Conservation (phyloP, 1,140 invertebrate genomes). For the Whitmania pigra region DNA sequence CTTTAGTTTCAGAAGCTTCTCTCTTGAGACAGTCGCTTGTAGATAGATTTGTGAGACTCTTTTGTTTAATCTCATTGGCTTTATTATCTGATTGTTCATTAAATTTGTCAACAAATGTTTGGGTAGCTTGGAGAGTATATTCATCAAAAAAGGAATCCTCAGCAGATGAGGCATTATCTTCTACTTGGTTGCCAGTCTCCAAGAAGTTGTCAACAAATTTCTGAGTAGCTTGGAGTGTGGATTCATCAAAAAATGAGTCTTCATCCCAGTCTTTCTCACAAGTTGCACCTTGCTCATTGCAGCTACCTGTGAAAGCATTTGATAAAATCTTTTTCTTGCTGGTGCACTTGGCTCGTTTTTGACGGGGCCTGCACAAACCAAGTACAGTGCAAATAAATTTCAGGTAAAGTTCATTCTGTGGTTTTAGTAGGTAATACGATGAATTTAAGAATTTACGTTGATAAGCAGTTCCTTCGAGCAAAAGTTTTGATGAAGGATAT, state of each 20-base stretch:
- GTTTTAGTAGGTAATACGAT: no score
- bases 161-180: background rate
- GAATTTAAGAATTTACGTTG: no score
- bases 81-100: background rate
- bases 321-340: background rate
- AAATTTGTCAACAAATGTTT: background rate
- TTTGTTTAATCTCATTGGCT: background rate
- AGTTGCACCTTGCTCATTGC: background rate
- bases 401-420: no score
- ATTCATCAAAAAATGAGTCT: slow-evolving; percentile 6
- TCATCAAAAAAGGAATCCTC: no score
- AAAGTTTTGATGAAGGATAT: no score
- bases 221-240: background rate
- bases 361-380: background rate
- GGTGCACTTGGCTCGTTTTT: background rate
- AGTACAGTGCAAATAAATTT: no score
- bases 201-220: background rate
- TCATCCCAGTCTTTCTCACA: background rate
- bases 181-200: background rate
- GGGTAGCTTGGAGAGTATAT: no score
- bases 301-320: background rate
- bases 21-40: no score
- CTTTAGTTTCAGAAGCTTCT: no score
- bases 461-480: no score
- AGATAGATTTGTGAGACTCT: no score